Evolutionary conservation across 2,113 vertebrate species (phyloP).

Genomic region (Phaethornis superciliosus): DNA sequence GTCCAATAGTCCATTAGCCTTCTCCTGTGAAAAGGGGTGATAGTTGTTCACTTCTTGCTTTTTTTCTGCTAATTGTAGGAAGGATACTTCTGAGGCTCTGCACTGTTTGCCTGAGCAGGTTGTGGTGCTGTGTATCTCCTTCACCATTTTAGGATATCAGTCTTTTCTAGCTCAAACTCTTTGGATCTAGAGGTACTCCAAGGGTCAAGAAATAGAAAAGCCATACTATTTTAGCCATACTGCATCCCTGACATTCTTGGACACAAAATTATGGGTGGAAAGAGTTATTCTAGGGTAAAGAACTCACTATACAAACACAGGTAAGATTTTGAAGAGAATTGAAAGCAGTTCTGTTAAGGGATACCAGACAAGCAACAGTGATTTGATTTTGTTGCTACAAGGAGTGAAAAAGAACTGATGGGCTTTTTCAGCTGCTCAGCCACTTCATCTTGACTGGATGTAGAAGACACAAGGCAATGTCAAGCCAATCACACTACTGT

Average conservation of each 20-base stretch:
- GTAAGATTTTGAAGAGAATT: background rate
- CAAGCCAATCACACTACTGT: background rate
- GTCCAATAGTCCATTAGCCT: background rate
- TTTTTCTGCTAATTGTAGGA: background rate
- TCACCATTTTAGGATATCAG: accelerated
- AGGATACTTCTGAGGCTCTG: background rate
- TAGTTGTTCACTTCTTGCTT: background rate
- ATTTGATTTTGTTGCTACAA: background rate
- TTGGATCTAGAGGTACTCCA: background rate
- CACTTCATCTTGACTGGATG: background rate
- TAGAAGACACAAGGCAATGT: background rate
- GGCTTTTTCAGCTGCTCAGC: background rate
- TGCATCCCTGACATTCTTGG: background rate
- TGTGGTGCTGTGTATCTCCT: background rate
- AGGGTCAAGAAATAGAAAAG: too few species aligned
- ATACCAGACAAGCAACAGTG: background rate
- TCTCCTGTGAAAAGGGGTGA: background rate
- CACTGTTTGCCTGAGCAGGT: background rate
- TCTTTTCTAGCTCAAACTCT: background rate
- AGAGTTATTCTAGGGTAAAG: background rate
- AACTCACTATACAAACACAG: background rate
- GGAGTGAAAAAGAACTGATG: background rate
- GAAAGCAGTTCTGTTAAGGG: background rate
- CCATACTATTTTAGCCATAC: background rate
- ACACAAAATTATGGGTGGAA: background rate